A percentile compares a stretch with the other conserved stretches of the same genome.
Conservation (phyloP, 2,113 vertebrate genomes). For the Prolemur simus region DNA sequence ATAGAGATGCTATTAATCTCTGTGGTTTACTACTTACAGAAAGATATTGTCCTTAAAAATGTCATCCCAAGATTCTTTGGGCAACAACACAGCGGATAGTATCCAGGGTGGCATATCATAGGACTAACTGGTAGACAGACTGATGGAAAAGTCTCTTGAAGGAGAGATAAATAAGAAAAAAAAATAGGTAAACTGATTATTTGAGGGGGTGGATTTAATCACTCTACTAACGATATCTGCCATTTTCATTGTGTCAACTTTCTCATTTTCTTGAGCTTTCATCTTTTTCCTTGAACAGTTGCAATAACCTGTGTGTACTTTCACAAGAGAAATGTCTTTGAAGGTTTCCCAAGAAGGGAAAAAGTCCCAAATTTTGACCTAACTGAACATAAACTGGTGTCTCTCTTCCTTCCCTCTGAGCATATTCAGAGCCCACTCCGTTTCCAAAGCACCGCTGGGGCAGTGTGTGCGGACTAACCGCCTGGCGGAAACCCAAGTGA, state of each 20-base stretch:
- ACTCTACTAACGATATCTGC: not conserved
- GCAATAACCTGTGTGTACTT: slow-evolving; percentile 4
- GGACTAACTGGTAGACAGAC: not conserved
- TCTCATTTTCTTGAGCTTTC: slow-evolving; percentile 18
- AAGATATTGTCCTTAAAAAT: slow-evolving; percentile 34
- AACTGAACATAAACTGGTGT: not conserved
- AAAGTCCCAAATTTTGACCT: not conserved
- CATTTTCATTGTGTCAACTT: not conserved
- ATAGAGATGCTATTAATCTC: slow-evolving; percentile 38
- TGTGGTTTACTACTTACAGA: slow-evolving; percentile 5
- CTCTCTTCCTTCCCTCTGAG: not conserved
- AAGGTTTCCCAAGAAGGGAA: slow-evolving; percentile 34
- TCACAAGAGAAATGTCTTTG: slow-evolving; percentile 18
- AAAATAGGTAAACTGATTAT: not conserved
- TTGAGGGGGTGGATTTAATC: not conserved
- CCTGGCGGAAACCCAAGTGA: slow-evolving; percentile 52
- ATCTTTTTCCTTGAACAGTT: slow-evolving; percentile 24
- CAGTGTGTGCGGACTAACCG: slow-evolving; percentile 47
- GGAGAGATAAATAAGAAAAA: not conserved
- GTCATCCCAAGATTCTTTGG: not conserved
- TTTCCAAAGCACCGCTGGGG: not conserved
- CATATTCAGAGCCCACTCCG: not conserved
- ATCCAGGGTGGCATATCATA: not conserved
- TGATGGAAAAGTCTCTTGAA: not conserved
- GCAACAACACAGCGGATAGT: not conserved